phyloP scores from a whole-genome alignment of 2,113 vertebrate species.

The Vulpes vulpes region DNA sequence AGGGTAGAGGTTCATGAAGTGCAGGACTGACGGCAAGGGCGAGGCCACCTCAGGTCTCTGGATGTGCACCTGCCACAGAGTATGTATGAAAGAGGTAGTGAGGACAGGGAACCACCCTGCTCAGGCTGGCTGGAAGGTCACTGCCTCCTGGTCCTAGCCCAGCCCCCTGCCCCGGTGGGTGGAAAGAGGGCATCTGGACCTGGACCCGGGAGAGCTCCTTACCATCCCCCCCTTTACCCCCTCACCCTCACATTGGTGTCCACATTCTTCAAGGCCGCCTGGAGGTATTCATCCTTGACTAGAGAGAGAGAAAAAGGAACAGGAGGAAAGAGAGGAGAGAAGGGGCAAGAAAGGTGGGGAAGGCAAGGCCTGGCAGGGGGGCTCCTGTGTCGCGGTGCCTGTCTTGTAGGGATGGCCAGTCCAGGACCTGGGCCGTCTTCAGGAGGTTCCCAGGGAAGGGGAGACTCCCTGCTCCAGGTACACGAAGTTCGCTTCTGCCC shows the following conservation, averaged over 20 bases:
- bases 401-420: background rate
- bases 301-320: background rate
- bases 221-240: background rate
- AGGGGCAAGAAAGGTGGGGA: background rate
- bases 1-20: background rate
- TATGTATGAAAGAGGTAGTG: background rate
- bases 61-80: conserved; percentile 33
- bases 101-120: background rate
- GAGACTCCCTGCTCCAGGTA: fast-evolving
- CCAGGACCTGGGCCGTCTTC: background rate
- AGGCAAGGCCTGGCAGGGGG: background rate
- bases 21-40: background rate
- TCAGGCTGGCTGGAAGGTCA: background rate
- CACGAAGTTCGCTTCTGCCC: fast-evolving
- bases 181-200: fast-evolving
- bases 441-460: background rate
- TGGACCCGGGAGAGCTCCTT: background rate
- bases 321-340: too few relatives aligned
- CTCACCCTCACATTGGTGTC: conserved; percentile 20
- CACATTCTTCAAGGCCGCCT: conserved; percentile 18
- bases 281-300: background rate
- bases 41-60: background rate
- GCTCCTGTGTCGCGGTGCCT: background rate
- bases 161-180: background rate
- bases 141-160: background rate